Evolutionary conservation across 2,888 invertebrate species (phyloP).

Genomic region (Macrostomum cliftonense): DNA sequence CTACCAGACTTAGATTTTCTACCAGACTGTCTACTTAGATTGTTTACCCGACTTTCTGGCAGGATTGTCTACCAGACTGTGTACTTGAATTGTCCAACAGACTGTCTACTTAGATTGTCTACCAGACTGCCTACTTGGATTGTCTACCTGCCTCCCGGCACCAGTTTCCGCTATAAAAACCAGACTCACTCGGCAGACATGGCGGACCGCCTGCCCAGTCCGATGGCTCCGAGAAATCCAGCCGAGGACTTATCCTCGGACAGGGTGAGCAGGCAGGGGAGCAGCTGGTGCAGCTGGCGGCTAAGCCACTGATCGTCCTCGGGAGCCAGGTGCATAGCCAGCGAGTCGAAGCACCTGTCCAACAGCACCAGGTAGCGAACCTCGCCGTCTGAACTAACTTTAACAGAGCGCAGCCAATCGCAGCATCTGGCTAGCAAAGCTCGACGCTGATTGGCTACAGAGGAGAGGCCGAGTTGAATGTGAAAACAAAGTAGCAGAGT

Average conservation of each 20-base stretch:
- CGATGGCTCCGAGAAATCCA: constrained; percentile 31
- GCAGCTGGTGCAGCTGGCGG: not conserved
- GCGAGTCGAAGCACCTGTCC: not conserved
- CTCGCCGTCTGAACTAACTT: not conserved
- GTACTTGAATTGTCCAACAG: too few species aligned
- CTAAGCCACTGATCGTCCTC: not conserved
- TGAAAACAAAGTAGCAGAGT: not conserved
- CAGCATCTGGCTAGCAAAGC: not conserved
- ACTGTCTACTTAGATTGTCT: too few species aligned
- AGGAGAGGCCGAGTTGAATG: too few species aligned
- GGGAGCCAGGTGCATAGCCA: too few species aligned
- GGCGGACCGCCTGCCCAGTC: constrained; percentile 27
- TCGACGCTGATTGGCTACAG: too few species aligned
- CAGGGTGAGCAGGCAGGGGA: constrained; percentile 16
- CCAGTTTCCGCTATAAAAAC: too few species aligned
- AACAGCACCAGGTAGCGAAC: not conserved
- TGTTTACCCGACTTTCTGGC: too few species aligned
- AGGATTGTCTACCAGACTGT: too few species aligned
- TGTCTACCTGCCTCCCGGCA: too few species aligned
- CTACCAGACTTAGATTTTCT: too few species aligned
- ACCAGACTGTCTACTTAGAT: too few species aligned
- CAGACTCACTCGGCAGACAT: constrained; percentile 24
- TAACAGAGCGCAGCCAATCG: not conserved
- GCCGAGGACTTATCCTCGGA: constrained; percentile 27
- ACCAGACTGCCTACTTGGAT: too few species aligned